phyloP scores from a whole-genome alignment of 1,140 invertebrate genomes.

The Cyclina sinensis region DNA sequence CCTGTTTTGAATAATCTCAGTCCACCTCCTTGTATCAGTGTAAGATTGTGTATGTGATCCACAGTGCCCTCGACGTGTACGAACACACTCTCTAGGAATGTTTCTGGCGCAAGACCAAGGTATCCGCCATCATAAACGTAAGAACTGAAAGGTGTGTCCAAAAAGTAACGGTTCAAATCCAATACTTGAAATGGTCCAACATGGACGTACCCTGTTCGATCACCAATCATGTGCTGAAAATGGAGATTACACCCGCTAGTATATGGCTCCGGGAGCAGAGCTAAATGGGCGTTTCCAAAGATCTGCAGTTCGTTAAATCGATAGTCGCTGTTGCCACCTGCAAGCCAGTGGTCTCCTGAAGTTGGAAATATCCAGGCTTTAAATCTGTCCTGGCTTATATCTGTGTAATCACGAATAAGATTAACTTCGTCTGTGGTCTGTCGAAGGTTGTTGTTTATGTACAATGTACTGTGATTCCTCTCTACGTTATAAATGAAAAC shows the following conservation, averaged over 20 bases:
- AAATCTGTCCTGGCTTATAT: conserved; percentile 77
- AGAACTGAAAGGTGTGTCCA: conserved; percentile 81
- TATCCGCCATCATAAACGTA: conserved; percentile 79
- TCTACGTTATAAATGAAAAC: conserved; percentile 77
- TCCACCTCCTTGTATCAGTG: conserved; percentile 75
- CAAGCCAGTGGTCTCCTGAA: conserved; percentile 73
- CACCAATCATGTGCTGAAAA: conserved; percentile 81
- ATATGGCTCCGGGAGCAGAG: conserved; percentile 73
- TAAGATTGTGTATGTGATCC: conserved; percentile 79
- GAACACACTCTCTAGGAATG: conserved; percentile 78
- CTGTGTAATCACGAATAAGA: conserved; percentile 74
- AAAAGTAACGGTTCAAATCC: conserved; percentile 74
- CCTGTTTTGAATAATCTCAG: conserved; percentile 77
- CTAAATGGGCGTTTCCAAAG: conserved; percentile 80
- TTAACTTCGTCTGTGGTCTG: conserved; percentile 65
- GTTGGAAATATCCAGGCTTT: conserved; percentile 81
- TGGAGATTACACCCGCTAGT: conserved; percentile 71
- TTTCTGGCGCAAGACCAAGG: conserved; percentile 79
- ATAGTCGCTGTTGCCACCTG: conserved; percentile 72
- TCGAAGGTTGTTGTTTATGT: conserved; percentile 77
- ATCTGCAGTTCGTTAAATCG: conserved; percentile 80
- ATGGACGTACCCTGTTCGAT: conserved; percentile 77
- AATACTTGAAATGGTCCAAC: conserved; percentile 78
- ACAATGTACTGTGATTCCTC: conserved; percentile 75
- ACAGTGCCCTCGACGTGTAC: conserved; percentile 78